Evolutionary conservation across 1,140 invertebrate species (phyloP).

Genomic region (Aphelenchoides besseyi): DNA sequence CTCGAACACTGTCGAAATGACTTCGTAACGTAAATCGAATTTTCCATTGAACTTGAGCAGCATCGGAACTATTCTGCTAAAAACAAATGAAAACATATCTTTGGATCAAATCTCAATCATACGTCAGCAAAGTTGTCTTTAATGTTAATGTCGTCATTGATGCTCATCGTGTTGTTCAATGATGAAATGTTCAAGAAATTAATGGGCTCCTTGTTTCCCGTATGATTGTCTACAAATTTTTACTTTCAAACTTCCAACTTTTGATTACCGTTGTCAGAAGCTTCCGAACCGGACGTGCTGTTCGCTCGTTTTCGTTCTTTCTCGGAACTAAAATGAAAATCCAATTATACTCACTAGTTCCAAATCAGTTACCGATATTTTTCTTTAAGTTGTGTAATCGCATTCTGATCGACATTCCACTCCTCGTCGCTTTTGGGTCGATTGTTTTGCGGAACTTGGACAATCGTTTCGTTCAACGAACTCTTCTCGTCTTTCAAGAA

Average conservation of each 20-base stretch:
- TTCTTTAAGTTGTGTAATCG: conserved; percentile 36
- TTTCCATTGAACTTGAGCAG: conserved; percentile 49
- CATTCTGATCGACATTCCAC: conserved; percentile 37
- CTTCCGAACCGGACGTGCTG: background rate
- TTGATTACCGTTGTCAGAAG: too few species aligned
- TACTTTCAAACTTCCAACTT: background rate
- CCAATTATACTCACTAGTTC: background rate
- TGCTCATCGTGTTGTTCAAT: background rate
- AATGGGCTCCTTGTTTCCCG: background rate
- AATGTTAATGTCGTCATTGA: conserved; percentile 50
- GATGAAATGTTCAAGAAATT: background rate
- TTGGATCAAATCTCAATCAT: conserved; percentile 20
- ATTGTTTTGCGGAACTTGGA: background rate
- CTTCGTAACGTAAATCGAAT: conserved; percentile 54
- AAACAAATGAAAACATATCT: background rate
- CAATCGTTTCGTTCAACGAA: conserved; percentile 21
- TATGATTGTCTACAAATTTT: background rate
- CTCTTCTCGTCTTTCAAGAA: conserved; percentile 46
- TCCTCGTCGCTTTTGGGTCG: conserved; percentile 21
- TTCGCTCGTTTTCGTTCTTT: background rate
- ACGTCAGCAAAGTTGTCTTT: conserved; percentile 52
- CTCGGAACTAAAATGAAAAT: background rate
- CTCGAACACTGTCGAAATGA: conserved; percentile 82
- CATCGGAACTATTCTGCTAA: conserved; percentile 34
- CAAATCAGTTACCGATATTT: conserved; percentile 15